phyloP scores from a whole-genome alignment of 1,140 invertebrate species.

The Anoplolepis gracilipes region DNA sequence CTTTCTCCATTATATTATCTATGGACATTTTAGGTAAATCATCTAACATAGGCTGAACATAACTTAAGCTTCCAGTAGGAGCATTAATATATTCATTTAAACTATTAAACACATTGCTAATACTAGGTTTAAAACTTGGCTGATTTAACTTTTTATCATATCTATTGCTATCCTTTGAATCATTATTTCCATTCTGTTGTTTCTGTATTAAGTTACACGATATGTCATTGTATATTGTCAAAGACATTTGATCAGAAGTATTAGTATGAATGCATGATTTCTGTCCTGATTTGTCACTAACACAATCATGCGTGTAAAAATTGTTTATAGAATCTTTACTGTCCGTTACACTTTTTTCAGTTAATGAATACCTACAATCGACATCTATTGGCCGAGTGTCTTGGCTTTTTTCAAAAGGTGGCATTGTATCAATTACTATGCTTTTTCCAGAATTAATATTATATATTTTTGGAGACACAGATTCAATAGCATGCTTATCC shows the following conservation, averaged over 20 bases:
- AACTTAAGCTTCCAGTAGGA: conserved; percentile 77
- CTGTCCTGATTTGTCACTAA: conserved; percentile 66
- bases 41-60: conserved; percentile 61
- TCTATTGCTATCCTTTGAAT: conserved; percentile 78
- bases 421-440: conserved; percentile 47
- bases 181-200: conserved; percentile 76
- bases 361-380: conserved; percentile 20
- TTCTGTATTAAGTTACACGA: conserved; percentile 79
- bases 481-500: conserved; percentile 41
- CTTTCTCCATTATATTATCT: not conserved
- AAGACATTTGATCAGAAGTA: conserved; percentile 70
- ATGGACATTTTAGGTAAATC: conserved; percentile 1
- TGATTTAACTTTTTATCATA: conserved; percentile 83
- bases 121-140: conserved; percentile 84
- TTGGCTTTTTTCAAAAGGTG: conserved; percentile 60
- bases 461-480: conserved; percentile 37
- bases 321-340: conserved; percentile 77
- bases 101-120: conserved; percentile 88
- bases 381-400: conserved; percentile 25
- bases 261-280: conserved; percentile 73
- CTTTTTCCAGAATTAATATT: conserved; percentile 64
- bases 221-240: conserved; percentile 78
- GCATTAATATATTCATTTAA: conserved; percentile 88
- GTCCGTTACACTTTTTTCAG: conserved; percentile 46
- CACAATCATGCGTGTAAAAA: conserved; percentile 73